phyloP scores from a whole-genome alignment of 2,888 invertebrate species.

The Lithophane semibrunnea region DNA sequence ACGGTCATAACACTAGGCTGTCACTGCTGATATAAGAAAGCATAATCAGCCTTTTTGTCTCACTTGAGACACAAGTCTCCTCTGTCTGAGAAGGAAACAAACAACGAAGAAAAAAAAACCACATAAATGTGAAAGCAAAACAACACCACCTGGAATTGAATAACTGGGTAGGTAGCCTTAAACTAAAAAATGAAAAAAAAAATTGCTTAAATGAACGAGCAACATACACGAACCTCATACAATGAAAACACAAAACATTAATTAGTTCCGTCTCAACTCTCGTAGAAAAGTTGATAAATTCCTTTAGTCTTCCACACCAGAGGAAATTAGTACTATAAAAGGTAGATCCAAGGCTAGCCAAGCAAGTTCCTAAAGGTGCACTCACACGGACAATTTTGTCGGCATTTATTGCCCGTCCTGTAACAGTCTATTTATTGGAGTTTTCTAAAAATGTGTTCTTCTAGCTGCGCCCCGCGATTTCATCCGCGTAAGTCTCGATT shows the following conservation, averaged over 20 bases:
- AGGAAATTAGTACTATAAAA: conserved; percentile 63
- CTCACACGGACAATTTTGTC: not conserved
- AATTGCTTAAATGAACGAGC: conserved; percentile 13
- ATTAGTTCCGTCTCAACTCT: conserved; percentile 72
- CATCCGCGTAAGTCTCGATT: too few species aligned
- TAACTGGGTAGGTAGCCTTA: not conserved
- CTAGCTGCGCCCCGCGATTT: too few species aligned
- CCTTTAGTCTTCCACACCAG: conserved; percentile 50
- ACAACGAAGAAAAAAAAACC: not conserved
- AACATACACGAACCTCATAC: not conserved
- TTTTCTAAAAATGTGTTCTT: not conserved
- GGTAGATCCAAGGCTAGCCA: conserved; percentile 5
- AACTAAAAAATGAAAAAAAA: not conserved
- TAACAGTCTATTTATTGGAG: not conserved
- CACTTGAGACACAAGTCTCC: too few species aligned
- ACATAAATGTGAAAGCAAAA: not conserved
- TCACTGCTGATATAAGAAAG: too few species aligned
- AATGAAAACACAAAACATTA: conserved; percentile 70
- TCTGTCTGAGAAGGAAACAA: too few species aligned
- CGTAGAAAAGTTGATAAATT: conserved; percentile 70
- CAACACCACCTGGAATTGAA: too few species aligned
- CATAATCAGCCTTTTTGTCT: not conserved
- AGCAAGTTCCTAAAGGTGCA: conserved; percentile 22
- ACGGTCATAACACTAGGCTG: too few species aligned
- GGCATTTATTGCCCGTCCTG: not conserved